phyloP scores from a whole-genome alignment of 2,113 vertebrate species.

The Burhinus bistriatus region DNA sequence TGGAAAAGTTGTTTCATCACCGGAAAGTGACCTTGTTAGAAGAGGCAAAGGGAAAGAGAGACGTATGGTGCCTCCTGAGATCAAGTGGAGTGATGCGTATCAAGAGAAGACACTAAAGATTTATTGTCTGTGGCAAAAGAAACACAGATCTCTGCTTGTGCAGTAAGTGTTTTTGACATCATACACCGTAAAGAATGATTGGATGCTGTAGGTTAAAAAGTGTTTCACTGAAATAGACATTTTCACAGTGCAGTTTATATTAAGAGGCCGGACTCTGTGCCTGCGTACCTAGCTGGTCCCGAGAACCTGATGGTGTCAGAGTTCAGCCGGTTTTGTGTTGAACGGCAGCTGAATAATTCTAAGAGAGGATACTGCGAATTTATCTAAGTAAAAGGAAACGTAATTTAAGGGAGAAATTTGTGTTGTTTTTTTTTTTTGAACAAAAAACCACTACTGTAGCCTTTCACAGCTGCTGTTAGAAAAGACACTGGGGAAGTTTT shows the following conservation, averaged over 20 bases:
- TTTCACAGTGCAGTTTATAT: neutral
- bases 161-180: constrained; percentile 78
- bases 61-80: constrained; percentile 69
- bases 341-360: neutral
- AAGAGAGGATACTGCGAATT: neutral
- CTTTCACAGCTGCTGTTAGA: neutral
- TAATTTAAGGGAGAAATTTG: neutral
- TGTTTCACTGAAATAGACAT: constrained; percentile 6
- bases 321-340: neutral
- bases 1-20: constrained; percentile 57
- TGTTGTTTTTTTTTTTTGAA: neutral
- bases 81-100: constrained; percentile 75
- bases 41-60: constrained; percentile 63
- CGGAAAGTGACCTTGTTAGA: constrained; percentile 79
- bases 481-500: no score
- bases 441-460: neutral
- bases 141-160: constrained; percentile 76
- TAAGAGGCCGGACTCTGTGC: neutral
- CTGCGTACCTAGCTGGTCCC: neutral
- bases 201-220: constrained; percentile 54
- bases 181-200: constrained; percentile 53
- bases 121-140: constrained; percentile 85
- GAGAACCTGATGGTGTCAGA: neutral
- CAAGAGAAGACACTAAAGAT: constrained; percentile 80
- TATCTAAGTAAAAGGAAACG: neutral